phyloP scores from a whole-genome alignment of 2,113 vertebrate genomes.

The Himantopus leucocephalus region DNA sequence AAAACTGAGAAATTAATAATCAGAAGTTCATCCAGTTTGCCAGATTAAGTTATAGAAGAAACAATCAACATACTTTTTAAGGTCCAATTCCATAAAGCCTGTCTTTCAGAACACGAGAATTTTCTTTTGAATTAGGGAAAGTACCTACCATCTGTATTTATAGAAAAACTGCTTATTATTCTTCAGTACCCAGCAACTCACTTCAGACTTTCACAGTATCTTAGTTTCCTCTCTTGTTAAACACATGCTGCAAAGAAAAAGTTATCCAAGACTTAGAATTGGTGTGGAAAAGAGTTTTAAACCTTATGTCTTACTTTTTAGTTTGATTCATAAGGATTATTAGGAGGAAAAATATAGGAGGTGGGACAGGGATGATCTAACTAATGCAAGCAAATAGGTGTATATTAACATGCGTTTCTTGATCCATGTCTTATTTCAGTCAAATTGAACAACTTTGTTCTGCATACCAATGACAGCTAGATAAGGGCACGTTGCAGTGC shows the following conservation, averaged over 20 bases:
- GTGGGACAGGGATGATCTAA: background rate
- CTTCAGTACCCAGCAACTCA: background rate
- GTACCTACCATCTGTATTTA: background rate
- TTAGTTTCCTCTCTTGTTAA: background rate
- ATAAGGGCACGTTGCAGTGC: background rate
- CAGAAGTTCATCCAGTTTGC: background rate
- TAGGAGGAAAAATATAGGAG: background rate
- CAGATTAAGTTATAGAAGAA: background rate
- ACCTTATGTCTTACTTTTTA: background rate
- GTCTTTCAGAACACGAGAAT: background rate
- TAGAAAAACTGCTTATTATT: background rate
- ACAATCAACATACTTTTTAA: background rate
- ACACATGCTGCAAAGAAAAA: background rate
- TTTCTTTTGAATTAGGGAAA: background rate
- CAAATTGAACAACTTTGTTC: background rate
- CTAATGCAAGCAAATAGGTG: background rate
- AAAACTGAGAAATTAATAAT: background rate
- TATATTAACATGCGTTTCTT: background rate
- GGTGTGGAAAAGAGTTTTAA: background rate
- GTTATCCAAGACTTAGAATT: background rate
- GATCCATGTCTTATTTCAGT: background rate
- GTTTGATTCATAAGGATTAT: background rate
- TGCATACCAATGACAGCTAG: background rate
- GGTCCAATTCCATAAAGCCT: background rate
- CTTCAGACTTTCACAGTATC: background rate